phyloP scores from a whole-genome alignment of 2,888 invertebrate species.

The Amiota minor region DNA sequence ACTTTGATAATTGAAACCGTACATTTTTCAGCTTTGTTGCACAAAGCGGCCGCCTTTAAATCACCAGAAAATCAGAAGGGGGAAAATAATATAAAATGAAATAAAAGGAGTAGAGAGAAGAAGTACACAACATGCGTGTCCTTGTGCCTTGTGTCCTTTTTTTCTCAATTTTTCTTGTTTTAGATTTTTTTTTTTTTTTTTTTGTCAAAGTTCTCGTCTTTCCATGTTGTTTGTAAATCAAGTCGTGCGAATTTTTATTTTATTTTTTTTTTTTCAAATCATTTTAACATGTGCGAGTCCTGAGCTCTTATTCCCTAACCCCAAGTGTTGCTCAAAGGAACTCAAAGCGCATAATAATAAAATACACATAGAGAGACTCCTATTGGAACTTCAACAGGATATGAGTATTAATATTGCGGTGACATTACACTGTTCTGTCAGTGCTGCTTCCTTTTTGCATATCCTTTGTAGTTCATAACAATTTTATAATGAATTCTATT shows the following conservation, averaged over 20 bases:
- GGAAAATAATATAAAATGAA: neutral
- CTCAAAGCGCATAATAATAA: neutral
- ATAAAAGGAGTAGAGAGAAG: neutral
- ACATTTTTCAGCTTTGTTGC: conserved; percentile 62
- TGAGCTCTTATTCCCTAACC: neutral
- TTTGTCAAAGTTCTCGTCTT: neutral
- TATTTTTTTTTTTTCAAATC: conserved; percentile 44
- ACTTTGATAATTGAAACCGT: conserved; percentile 65
- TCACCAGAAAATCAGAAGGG: neutral
- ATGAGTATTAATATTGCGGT: conserved; percentile 27
- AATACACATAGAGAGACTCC: too few species aligned
- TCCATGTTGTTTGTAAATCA: conserved; percentile 50
- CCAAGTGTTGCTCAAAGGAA: too few species aligned
- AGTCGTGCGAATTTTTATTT: conserved; percentile 60
- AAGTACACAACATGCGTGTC: conserved; percentile 13
- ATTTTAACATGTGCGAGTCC: conserved; percentile 38
- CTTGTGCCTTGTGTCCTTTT: conserved; percentile 6
- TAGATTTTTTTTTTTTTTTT: neutral
- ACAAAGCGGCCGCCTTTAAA: conserved; percentile 33
- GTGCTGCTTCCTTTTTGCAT: conserved; percentile 19
- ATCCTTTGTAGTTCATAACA: conserved; percentile 1
- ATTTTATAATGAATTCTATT: conserved; percentile 22
- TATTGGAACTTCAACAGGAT: conserved; percentile 11
- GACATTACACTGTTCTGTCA: conserved; percentile 19
- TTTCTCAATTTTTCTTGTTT: neutral